Evolutionary conservation across 2,113 vertebrate species (phyloP).

Genomic region (Alethe castanea): DNA sequence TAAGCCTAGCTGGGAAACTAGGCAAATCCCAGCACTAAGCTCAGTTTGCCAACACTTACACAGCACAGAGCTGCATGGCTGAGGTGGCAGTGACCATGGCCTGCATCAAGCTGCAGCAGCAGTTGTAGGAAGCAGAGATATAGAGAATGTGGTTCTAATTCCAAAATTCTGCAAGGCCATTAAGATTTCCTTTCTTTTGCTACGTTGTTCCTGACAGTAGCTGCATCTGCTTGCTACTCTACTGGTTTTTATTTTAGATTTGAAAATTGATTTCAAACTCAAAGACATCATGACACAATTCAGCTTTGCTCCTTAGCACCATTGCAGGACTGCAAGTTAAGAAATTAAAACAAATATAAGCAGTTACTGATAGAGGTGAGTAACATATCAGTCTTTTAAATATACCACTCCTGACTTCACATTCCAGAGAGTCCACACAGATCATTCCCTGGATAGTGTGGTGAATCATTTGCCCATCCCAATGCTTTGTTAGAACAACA

Average conservation of each 20-base stretch:
- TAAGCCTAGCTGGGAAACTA: not conserved
- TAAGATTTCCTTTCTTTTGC: not conserved
- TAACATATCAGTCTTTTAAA: not conserved
- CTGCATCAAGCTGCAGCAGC: not conserved
- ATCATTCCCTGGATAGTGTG: slow-evolving; percentile 2
- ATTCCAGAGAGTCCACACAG: not conserved
- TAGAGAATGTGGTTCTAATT: not conserved
- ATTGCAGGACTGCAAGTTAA: not conserved
- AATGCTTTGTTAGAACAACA: not conserved
- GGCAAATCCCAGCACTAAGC: not conserved
- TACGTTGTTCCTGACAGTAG: not conserved
- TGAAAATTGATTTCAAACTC: not conserved
- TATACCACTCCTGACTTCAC: not conserved
- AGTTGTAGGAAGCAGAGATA: not conserved
- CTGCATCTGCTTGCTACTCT: not conserved
- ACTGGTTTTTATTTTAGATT: not conserved
- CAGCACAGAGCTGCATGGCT: not conserved
- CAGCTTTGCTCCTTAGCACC: not conserved
- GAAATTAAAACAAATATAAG: not conserved
- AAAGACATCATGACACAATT: not conserved
- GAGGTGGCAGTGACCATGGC: not conserved
- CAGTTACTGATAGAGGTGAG: not conserved
- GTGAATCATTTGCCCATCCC: slow-evolving; percentile 25
- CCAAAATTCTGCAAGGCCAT: not conserved
- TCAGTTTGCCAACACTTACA: not conserved